These are phyloP conservation scores for Falco novaeseelandiae DNA, from an alignment of 2,797 vertebrate genomes.

Conservation along the genomic window DNA sequence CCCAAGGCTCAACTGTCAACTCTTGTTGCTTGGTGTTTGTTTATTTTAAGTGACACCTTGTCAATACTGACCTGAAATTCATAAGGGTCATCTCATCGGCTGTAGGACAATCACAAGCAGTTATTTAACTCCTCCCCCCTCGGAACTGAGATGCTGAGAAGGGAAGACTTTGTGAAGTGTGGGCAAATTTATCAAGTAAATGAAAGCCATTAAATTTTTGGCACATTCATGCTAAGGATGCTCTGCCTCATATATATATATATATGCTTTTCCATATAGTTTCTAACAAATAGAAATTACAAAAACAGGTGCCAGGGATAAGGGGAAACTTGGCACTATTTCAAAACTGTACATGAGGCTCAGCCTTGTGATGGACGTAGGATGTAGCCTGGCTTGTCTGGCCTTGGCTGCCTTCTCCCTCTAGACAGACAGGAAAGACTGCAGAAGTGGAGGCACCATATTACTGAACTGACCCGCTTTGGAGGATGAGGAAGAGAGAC, in stretches of 20 bases:
- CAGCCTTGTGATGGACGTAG: neutral
- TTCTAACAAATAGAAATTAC: neutral
- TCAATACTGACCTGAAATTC: constrained; percentile 42
- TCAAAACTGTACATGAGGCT: neutral
- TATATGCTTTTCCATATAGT: neutral
- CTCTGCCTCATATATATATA: neutral
- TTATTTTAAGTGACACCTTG: constrained; percentile 50
- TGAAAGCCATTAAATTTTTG: neutral
- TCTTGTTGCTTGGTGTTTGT: constrained; percentile 26
- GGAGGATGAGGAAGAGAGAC: neutral
- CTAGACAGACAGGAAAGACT: neutral
- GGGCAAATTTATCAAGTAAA: constrained; percentile 3
- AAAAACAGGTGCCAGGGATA: neutral
- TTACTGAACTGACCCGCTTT: neutral
- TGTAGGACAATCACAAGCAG: neutral
- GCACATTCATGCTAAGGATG: neutral
- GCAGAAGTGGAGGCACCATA: neutral
- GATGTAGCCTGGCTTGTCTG: neutral
- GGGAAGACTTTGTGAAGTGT: neutral
- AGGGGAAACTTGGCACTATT: neutral
- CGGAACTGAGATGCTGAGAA: neutral
- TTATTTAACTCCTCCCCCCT: constrained; percentile 36
- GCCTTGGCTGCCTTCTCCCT: neutral
- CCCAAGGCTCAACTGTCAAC: constrained; percentile 38
- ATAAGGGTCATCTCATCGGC: neutral